These are phyloP conservation scores for Rhizomys pruinosus DNA, from an alignment of 2,113 vertebrate genomes.

Conservation along the genomic window DNA sequence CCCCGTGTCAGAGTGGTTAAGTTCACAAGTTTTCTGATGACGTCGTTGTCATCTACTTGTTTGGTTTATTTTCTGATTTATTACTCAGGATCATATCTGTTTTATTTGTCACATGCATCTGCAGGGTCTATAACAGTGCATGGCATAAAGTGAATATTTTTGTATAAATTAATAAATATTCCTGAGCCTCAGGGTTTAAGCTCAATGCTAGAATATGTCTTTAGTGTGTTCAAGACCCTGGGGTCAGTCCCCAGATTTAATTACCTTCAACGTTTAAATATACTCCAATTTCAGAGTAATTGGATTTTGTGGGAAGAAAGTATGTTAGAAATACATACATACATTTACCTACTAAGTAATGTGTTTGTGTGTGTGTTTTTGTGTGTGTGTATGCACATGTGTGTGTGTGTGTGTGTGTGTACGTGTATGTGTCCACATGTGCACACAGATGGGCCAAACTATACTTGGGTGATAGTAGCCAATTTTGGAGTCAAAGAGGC, in stretches of 20 bases:
- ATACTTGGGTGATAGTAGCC: not conserved
- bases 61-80: not conserved
- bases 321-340: constrained; percentile 11
- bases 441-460: too few relatives aligned
- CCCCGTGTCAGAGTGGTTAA: not conserved
- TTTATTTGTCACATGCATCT: not conserved
- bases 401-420: not conserved
- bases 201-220: too few relatives aligned
- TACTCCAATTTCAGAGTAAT: constrained; percentile 13
- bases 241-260: not conserved
- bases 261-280: not conserved
- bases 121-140: not conserved
- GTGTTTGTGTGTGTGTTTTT: not conserved
- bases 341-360: not conserved
- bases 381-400: not conserved
- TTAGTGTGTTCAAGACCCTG: not conserved
- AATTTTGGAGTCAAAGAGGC: not conserved
- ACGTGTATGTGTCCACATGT: too few relatives aligned
- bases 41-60: constrained; percentile 6
- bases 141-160: constrained; percentile 29
- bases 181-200: not conserved
- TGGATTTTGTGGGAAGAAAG: not conserved
- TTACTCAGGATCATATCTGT: not conserved
- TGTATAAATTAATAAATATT: constrained; percentile 34
- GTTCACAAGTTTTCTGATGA: constrained; percentile 8